Evolutionary conservation across 2,888 invertebrate genomes (phyloP).

Genomic region (Pseudococcus viburni): DNA sequence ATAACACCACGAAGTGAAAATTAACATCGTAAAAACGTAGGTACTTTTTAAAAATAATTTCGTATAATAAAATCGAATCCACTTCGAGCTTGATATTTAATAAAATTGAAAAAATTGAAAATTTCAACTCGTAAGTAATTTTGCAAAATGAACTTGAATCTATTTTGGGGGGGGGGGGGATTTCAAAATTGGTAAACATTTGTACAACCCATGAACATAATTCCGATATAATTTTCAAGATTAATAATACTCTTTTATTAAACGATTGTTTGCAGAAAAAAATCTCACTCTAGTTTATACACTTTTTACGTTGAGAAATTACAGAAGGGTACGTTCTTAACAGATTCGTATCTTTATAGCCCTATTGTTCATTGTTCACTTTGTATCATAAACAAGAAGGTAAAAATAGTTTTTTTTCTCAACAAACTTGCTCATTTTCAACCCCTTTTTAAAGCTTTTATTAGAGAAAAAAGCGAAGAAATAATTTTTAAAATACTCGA

Average conservation of each 20-base stretch:
- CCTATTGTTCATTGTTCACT: neutral
- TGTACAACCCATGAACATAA: too few relatives aligned
- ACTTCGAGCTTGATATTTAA: too few relatives aligned
- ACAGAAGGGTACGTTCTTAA: neutral
- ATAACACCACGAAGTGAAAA: neutral
- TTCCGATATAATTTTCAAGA: too few relatives aligned
- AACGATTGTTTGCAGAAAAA: neutral
- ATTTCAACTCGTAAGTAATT: neutral
- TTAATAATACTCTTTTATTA: neutral
- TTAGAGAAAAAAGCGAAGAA: neutral
- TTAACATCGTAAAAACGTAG: neutral
- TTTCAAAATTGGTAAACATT: too few relatives aligned
- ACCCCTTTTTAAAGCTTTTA: neutral
- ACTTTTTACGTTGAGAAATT: neutral
- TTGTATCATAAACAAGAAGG: neutral
- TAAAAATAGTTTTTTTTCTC: neutral
- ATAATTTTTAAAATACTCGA: slow-evolving; percentile 16
- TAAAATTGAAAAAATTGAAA: too few relatives aligned
- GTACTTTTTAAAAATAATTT: too few relatives aligned
- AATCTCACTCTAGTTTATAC: neutral
- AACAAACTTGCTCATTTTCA: neutral
- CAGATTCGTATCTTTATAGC: neutral
- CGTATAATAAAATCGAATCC: too few relatives aligned
- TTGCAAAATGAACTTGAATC: too few relatives aligned
- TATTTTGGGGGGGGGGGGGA: too few relatives aligned